A percentile compares a stretch with the other conserved stretches of the same genome.
Evolutionary conservation across 2,888 invertebrate genomes (phyloP).

Genomic region (Oxytorus armatus): DNA sequence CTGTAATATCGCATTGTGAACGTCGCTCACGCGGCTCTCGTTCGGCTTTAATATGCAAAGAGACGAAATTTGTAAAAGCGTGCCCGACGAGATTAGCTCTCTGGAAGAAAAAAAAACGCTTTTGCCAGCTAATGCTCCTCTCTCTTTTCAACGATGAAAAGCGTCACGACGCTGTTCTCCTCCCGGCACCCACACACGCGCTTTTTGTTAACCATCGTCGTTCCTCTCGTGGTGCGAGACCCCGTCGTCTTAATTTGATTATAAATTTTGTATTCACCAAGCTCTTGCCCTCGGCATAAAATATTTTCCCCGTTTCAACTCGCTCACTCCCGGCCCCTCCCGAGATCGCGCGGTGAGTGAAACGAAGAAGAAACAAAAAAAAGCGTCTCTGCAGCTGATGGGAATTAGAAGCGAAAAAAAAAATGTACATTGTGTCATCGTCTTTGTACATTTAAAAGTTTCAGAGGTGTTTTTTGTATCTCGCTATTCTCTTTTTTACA

Average conservation of each 20-base stretch:
- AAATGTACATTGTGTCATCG: conserved; percentile 34
- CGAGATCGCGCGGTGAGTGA: conserved; percentile 32
- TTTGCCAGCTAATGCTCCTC: conserved; percentile 53
- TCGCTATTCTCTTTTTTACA: too few species aligned
- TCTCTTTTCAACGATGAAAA: conserved; percentile 58
- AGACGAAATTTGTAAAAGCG: conserved; percentile 72
- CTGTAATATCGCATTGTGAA: conserved; percentile 46
- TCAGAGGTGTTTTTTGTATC: neutral
- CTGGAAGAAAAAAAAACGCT: conserved; percentile 56
- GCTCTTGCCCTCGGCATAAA: conserved; percentile 60
- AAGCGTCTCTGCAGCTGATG: conserved; percentile 54
- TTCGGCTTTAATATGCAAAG: conserved; percentile 67
- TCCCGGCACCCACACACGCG: conserved; percentile 9
- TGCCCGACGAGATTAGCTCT: conserved; percentile 73
- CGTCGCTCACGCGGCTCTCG: conserved; percentile 42
- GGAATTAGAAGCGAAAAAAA: conserved; percentile 50
- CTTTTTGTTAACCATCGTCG: conserved; percentile 53
- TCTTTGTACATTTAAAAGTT: conserved; percentile 11
- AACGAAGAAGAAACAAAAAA: conserved; percentile 19
- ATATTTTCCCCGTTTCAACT: conserved; percentile 49
- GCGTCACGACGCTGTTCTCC: conserved; percentile 49
- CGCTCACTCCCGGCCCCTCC: too few species aligned
- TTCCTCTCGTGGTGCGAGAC: conserved; percentile 36
- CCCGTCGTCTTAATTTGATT: conserved; percentile 70
- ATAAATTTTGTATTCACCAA: conserved; percentile 73